Conservation (phyloP, 1,140 invertebrate genomes). For the Capitella teleta region DNA sequence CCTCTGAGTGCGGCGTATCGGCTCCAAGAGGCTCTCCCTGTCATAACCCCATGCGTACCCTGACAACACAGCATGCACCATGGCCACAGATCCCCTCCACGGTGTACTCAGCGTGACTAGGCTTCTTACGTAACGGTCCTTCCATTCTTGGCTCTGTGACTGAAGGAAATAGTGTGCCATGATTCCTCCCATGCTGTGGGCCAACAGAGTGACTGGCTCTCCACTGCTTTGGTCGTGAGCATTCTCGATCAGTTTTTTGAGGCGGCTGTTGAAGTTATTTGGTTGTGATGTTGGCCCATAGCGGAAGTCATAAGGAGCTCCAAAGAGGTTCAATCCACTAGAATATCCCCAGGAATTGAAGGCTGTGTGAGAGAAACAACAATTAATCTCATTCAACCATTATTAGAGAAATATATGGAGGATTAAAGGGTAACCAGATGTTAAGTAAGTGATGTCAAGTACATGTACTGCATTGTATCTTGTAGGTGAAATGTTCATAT, state of each 20-base stretch:
- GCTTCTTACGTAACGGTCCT: slow-evolving; percentile 72
- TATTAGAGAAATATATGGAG: too few relatives aligned
- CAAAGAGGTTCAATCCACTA: slow-evolving; percentile 64
- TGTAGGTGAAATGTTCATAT: too few relatives aligned
- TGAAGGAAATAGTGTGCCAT: slow-evolving; percentile 1
- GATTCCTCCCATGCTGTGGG: slow-evolving; percentile 75
- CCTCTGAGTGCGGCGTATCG: slow-evolving; percentile 72
- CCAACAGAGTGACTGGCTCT: slow-evolving; percentile 62
- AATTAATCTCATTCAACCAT: too few relatives aligned
- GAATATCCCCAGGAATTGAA: slow-evolving; percentile 71
- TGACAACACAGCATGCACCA: slow-evolving; percentile 79
- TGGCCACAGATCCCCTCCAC: slow-evolving; percentile 85
- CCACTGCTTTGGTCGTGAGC: slow-evolving; percentile 65
- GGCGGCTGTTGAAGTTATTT: slow-evolving; percentile 49
- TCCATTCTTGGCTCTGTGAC: slow-evolving; percentile 71
- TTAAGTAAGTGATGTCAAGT: too few relatives aligned
- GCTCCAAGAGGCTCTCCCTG: slow-evolving; percentile 59
- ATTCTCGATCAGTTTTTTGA: slow-evolving; percentile 70
- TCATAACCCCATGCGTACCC: slow-evolving; percentile 82
- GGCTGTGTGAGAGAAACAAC: too few relatives aligned
- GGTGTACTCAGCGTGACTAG: slow-evolving; percentile 76
- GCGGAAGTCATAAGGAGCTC: slow-evolving; percentile 89
- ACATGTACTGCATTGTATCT: too few relatives aligned
- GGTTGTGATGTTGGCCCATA: slow-evolving; percentile 77
- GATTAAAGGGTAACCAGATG: too few relatives aligned